phyloP scores from a whole-genome alignment of 1,140 invertebrate genomes.

The Muscidifurax raptorellus region DNA sequence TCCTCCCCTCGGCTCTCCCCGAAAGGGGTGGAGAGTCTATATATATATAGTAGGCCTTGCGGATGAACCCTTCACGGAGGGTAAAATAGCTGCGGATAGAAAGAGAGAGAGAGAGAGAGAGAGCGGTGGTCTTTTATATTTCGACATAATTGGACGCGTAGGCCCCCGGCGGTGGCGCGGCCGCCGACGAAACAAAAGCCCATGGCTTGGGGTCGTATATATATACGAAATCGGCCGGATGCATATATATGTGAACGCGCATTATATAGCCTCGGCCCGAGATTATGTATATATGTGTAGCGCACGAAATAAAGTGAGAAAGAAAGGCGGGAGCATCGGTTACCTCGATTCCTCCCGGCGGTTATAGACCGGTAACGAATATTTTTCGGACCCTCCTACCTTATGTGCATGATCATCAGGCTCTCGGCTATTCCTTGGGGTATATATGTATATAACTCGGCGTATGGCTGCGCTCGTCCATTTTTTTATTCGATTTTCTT shows the following conservation, averaged over 20 bases:
- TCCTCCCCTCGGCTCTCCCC: slow-evolving; percentile 22
- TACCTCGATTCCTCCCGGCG: slow-evolving; percentile 58
- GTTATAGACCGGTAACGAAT: slow-evolving; percentile 26
- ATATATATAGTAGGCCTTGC: slow-evolving; percentile 2
- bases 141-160: slow-evolving; percentile 62
- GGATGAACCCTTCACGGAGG: slow-evolving; percentile 1
- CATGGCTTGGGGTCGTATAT: slow-evolving; percentile 16
- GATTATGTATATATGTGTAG: background rate
- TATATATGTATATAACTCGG: background rate
- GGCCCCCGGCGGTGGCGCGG: slow-evolving; percentile 16
- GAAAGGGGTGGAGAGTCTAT: slow-evolving; percentile 40
- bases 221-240: background rate
- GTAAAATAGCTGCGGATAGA: background rate
- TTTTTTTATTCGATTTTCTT: slow-evolving; percentile 13
- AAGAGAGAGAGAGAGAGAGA: slow-evolving; percentile 45
- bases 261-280: background rate
- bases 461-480: background rate
- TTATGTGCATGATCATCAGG: slow-evolving; percentile 28
- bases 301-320: slow-evolving; percentile 59
- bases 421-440: slow-evolving; percentile 21
- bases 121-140: slow-evolving; percentile 59
- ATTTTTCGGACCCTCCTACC: slow-evolving; percentile 49
- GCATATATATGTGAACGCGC: background rate
- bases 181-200: slow-evolving; percentile 51
- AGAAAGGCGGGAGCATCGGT: slow-evolving; percentile 49